Percentiles rank a stretch among this genome's conserved stretches.
Evolutionary conservation across 2,113 vertebrate genomes (phyloP).

Genomic region (Onychostruthus taczanowskii): DNA sequence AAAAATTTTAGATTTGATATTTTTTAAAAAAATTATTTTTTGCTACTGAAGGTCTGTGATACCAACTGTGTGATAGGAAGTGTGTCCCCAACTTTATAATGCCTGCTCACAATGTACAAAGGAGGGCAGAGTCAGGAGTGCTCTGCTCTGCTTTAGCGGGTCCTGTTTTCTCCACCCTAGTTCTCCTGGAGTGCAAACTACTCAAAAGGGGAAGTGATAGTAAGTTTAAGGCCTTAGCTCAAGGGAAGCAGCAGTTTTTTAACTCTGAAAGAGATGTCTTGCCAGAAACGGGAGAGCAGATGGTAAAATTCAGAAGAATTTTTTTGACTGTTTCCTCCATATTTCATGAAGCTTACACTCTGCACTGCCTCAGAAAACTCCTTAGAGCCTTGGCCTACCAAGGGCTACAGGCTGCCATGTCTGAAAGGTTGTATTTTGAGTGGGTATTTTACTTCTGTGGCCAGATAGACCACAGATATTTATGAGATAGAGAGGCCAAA

Average conservation of each 20-base stretch:
- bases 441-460: not conserved
- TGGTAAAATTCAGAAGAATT: not conserved
- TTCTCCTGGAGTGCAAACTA: not conserved
- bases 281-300: not conserved
- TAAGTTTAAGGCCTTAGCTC: not conserved
- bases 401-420: not conserved
- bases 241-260: not conserved
- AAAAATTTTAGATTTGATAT: too few relatives aligned
- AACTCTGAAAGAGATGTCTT: not conserved
- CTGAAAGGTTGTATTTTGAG: not conserved
- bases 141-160: not conserved
- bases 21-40: too few relatives aligned
- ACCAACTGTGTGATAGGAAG: not conserved
- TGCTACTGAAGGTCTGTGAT: not conserved
- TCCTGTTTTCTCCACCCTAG: not conserved
- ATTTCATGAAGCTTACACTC: not conserved
- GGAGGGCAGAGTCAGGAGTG: not conserved
- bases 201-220: not conserved
- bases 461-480: not conserved
- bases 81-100: not conserved
- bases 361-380: not conserved
- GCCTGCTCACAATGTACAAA: rapidly evolving
- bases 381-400: not conserved
- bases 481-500: not conserved
- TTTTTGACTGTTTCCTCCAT: not conserved